Evolutionary conservation across 2,797 vertebrate genomes (phyloP), one percentile per base, ranked within the genome.

Genomic region (Pseudopleuronectes americanus): DNA sequence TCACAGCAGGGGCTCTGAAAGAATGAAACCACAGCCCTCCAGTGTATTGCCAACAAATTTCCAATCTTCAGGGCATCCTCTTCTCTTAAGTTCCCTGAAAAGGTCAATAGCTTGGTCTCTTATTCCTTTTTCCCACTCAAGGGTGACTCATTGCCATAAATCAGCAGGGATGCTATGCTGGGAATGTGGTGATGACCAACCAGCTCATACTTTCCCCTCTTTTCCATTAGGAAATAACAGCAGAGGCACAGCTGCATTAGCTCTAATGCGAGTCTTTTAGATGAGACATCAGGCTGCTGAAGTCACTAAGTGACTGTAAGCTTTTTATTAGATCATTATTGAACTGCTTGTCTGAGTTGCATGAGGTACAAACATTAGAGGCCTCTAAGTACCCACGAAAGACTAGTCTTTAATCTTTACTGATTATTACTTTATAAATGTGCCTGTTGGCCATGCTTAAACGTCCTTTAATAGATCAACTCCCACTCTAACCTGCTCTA

Each of bases 171-270:
- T 51, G 33, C 64, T 52, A 48, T 89, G 77, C 83, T 56, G 78
- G 83, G 76, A 86, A 90, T 80, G 77, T 80, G 52, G 60, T 53
- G 72, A 80, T 87, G 85, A 84, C 73, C 64, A 71, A 2, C 63
- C 57, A 68, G 61, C 69, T 83, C 57, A 72, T 60, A 48, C 57
- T 68, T 67, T 77, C 45, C 68, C 19, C 8, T 26, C 71, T 64
- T 58, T 57, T 57, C 77, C 76, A 83, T 85, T 71, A 78, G 61
- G 73, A 80, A 63, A 61, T 81, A 71, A 77, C 61, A 48, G 52
- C 8, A n/a, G 49, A 75, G 67, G 57, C 67, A 51, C 66, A 45
- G 60, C 71, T 57, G 7, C 78, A 74, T 86, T 67, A 76, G 80
- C 65, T 63, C 43, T 80, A 73, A 90, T 83, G 47, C 38, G 36